Evolutionary conservation across 2,888 invertebrate genomes (phyloP).

Genomic region (Sepioteuthis lessoniana): DNA sequence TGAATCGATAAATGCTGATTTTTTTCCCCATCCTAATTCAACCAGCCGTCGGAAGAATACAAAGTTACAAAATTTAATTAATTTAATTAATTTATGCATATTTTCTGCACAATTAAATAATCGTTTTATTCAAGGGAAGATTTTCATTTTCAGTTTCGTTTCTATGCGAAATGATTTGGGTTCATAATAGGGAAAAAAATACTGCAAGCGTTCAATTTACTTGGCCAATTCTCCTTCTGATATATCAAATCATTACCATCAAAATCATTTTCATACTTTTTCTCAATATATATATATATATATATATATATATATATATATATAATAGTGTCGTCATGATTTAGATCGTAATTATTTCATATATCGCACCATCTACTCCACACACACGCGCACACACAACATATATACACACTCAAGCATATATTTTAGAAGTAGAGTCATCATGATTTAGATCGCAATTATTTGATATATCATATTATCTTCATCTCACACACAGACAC

Average conservation of each 20-base stretch:
- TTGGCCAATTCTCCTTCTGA: background rate
- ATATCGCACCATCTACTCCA: no score
- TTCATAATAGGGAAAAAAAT: background rate
- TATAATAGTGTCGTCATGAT: no score
- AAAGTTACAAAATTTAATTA: background rate
- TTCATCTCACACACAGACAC: no score
- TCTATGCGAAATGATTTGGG: background rate
- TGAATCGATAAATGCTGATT: background rate
- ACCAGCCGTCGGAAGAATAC: background rate
- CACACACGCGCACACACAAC: no score
- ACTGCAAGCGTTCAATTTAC: background rate
- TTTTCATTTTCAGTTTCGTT: background rate
- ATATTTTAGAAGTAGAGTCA: no score
- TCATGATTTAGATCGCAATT: no score
- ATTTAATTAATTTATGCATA: constrained; percentile 33
- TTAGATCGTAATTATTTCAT: no score
- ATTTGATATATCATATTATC: no score
- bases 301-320: background rate
- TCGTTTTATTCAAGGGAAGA: no score
- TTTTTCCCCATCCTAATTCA: background rate
- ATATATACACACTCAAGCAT: no score
- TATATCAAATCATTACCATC: background rate
- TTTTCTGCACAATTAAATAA: background rate
- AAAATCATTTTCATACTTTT: background rate
- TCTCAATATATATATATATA: background rate